These are phyloP conservation scores for Malachius bipustulatus DNA, from an alignment of 2,888 invertebrate species.

Conservation along the genomic window DNA sequence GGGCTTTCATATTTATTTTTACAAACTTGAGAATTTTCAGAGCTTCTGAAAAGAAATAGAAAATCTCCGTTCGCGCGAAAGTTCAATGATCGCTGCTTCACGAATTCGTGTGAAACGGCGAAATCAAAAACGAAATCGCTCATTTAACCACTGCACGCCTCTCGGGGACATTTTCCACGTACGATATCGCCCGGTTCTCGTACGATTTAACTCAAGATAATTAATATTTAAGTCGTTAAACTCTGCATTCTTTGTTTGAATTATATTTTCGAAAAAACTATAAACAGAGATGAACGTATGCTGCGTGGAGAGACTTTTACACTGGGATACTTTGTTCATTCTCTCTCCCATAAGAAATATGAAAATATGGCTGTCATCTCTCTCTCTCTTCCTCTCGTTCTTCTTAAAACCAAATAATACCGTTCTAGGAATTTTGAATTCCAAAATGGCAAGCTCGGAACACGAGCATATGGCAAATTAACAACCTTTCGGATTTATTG, in stretches of 20 bases:
- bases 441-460: too few relatives aligned
- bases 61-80: conserved; percentile 28
- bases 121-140: not conserved
- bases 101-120: not conserved
- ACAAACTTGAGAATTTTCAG: conserved; percentile 36
- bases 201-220: conserved; percentile 5
- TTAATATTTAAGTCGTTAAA: conserved; percentile 13
- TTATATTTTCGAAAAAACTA: conserved; percentile 25
- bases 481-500: too few relatives aligned
- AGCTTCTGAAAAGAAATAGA: conserved; percentile 35
- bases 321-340: too few relatives aligned
- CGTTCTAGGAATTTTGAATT: conserved; percentile 2
- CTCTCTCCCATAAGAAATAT: conserved; percentile 13
- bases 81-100: conserved; percentile 30
- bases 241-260: conserved; percentile 21
- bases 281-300: conserved; percentile 24
- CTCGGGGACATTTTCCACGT: not conserved
- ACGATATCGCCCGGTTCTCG: too few relatives aligned
- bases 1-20: conserved; percentile 39
- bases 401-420: too few relatives aligned
- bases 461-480: too few relatives aligned
- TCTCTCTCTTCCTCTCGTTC: too few relatives aligned
- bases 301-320: conserved; percentile 21
- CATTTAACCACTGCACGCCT: not conserved
- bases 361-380: conserved; percentile 6